Evolutionary conservation across 2,888 invertebrate species (phyloP), one percentile per base, ranked within the genome.

Genomic region (Philaethria dido): DNA sequence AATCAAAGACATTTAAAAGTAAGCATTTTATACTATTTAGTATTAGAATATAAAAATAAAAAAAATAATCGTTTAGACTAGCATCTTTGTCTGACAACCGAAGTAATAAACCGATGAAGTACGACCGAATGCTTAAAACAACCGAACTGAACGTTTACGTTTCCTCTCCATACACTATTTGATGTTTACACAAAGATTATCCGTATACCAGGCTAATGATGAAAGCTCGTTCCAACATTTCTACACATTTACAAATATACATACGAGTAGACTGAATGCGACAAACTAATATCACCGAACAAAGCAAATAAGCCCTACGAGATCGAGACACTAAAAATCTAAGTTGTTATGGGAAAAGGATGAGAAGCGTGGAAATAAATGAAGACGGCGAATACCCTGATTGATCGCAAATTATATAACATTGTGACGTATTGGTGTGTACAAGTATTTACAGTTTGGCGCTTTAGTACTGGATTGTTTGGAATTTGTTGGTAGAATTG

Each of bases 141-240:
- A 57, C 39, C 39, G 4, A 50, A 55, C 55, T 20, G 39, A 55
- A 36, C 73, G 78, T 76, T 79, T 66, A 75, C 75, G 76, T 80
- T 75, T 76, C 1, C 8, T 29, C 11, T 78, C 81, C 84, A 85
- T 83, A 77, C 68, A 76, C 84, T 87, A 87, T 84, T 74, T 61
- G 60, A 71, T 70, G 73, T 71, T 68, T 65, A 73, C 72, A 73
- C 74, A 76, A 71, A 70, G 57, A 66, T 62, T 72, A 71, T 73
- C 74, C 74, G 74, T 77, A 89, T 88, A 91, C 88, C 85, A 84
- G 87, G 87, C 89, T 89, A 89, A 85, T 83, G 87, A 87, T 64
- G 69, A 89, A 89, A 92, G 92, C 92, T 91, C 90, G 82, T 85
- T 86, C 82, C 81, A 88, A 87, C 84, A 83, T 85, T 80, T 81